Evolutionary conservation across 2,888 invertebrate species (phyloP).

Genomic region (Branchellion lobata): DNA sequence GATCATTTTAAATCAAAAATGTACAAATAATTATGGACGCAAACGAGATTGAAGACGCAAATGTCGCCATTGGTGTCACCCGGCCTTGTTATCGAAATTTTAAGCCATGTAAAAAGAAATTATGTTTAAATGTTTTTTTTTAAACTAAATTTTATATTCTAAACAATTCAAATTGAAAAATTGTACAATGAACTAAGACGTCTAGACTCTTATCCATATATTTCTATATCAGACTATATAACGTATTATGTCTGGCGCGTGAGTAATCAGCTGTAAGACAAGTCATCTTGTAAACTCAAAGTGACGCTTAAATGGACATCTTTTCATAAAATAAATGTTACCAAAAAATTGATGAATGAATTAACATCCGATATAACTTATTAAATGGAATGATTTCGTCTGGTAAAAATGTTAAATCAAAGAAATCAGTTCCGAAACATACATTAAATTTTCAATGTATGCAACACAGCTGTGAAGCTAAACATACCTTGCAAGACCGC

Average conservation of each 20-base stretch:
- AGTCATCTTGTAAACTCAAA: constrained; percentile 34
- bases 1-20: too few relatives aligned
- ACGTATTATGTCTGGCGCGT: constrained; percentile 14
- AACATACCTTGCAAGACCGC: constrained; percentile 43
- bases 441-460: constrained; percentile 31
- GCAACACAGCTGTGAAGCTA: constrained; percentile 39
- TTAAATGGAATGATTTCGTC: background rate
- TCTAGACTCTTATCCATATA: constrained; percentile 4
- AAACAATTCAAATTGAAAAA: background rate
- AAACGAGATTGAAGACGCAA: too few relatives aligned
- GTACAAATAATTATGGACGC: too few relatives aligned
- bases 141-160: background rate
- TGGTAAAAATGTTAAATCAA: background rate
- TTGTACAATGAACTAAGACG: background rate
- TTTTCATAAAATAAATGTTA: background rate
- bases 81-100: too few relatives aligned
- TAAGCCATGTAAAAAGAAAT: background rate
- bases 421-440: constrained; percentile 11
- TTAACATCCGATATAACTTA: background rate
- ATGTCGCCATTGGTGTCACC: too few relatives aligned
- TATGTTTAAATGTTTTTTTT: background rate
- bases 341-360: background rate
- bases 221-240: constrained; percentile 1
- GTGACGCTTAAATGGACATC: background rate
- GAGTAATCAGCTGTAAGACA: constrained; percentile 43